phyloP scores from a whole-genome alignment of 64 coral and sea anemone genomes.

The Porites lutea region DNA sequence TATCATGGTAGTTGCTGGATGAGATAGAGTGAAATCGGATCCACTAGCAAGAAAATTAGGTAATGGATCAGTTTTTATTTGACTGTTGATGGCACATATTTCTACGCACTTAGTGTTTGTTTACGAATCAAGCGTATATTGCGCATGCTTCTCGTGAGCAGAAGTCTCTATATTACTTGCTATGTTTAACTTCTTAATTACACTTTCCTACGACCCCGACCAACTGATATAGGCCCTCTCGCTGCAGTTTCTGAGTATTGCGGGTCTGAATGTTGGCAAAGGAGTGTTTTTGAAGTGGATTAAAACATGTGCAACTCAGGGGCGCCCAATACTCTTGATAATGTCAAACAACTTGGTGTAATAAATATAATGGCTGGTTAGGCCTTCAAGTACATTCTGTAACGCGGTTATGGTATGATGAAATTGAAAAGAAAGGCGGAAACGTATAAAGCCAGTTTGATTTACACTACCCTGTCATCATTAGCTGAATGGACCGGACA shows the following conservation, averaged over 20 bases:
- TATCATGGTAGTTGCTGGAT: background rate
- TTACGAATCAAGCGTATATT: background rate
- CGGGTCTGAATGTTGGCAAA: background rate
- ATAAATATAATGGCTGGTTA: background rate
- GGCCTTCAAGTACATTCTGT: background rate
- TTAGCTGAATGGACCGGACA: background rate
- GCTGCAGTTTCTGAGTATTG: background rate
- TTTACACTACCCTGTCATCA: background rate
- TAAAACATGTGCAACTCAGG: background rate
- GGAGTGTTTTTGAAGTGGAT: slow-evolving; percentile 13
- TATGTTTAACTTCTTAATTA: slow-evolving; percentile 16
- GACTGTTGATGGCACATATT: background rate
- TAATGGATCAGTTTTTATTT: background rate
- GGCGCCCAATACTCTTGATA: slow-evolving; percentile 6
- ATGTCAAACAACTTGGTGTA: background rate
- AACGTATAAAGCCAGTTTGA: background rate
- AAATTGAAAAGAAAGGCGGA: slow-evolving; percentile 14
- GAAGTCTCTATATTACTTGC: background rate
- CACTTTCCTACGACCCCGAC: background rate
- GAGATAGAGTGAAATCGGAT: background rate
- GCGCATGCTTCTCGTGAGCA: background rate
- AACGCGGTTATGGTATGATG: too few species aligned
- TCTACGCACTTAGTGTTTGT: background rate
- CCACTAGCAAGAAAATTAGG: background rate
- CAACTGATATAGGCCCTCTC: background rate